Conservation (phyloP, 2,888 invertebrate species). For the Tinea pellionella region DNA sequence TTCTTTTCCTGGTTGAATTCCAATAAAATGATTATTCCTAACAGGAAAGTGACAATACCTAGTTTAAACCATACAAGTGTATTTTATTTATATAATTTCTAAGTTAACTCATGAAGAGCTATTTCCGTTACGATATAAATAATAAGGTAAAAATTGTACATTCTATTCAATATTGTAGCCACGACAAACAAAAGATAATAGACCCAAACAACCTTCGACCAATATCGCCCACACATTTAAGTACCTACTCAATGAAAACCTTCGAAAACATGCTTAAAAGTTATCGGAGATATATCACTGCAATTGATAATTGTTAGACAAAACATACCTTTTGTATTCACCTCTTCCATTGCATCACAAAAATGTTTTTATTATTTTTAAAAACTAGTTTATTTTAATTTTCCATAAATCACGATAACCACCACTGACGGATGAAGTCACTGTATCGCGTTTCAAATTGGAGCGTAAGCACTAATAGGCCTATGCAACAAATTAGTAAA, state of each 20-base stretch:
- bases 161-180: not conserved
- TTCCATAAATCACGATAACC: not conserved
- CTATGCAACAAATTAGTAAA: not conserved
- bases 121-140: no score
- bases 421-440: slow-evolving; percentile 1
- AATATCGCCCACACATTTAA: slow-evolving; percentile 26
- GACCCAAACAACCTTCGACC: slow-evolving; percentile 46
- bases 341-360: slow-evolving; percentile 58
- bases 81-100: no score
- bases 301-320: not conserved
- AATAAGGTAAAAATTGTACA: no score
- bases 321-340: slow-evolving; percentile 41
- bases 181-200: slow-evolving; percentile 49
- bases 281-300: not conserved
- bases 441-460: not conserved
- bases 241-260: slow-evolving; percentile 39
- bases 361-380: slow-evolving; percentile 17
- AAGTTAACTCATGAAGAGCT: no score
- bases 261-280: slow-evolving; percentile 26
- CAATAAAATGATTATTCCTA: no score
- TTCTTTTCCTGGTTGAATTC: no score
- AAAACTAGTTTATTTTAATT: not conserved
- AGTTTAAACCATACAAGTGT: no score
- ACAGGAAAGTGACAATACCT: slow-evolving; percentile 17
- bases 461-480: not conserved